Percentiles rank a stretch among this genome's conserved stretches.
Conservation (phyloP, 2,113 vertebrate genomes). For the Mirounga angustirostris region DNA sequence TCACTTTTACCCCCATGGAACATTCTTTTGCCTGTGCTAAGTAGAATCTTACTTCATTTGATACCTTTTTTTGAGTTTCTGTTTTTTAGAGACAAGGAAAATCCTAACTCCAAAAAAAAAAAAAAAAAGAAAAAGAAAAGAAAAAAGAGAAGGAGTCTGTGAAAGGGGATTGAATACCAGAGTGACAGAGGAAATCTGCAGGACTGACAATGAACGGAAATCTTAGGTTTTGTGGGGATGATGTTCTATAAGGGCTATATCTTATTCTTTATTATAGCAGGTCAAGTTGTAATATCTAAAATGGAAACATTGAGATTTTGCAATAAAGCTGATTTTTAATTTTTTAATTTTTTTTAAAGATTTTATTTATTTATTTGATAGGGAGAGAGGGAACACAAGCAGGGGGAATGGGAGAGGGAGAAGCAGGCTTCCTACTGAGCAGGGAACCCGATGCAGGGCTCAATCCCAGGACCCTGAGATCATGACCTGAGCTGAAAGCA, state of each 20-base stretch:
- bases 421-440: too few relatives aligned
- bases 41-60: background rate
- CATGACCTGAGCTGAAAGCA: too few relatives aligned
- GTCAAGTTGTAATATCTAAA: background rate
- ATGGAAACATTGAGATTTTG: background rate
- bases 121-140: background rate
- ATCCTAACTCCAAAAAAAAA: background rate
- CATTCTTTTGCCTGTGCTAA: background rate
- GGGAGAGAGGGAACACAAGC: too few relatives aligned
- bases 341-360: too few relatives aligned
- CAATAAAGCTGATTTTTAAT: background rate
- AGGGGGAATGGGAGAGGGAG: too few relatives aligned
- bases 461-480: too few relatives aligned
- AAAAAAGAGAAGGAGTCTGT: background rate
- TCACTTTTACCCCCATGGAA: background rate
- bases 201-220: background rate
- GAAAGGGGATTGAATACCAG: background rate
- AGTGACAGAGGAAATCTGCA: background rate
- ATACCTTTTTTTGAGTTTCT: background rate
- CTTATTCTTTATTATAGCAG: background rate
- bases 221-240: background rate
- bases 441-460: too few relatives aligned
- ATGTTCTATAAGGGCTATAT: background rate
- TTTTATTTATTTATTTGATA: too few relatives aligned
- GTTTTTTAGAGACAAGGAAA: background rate